Evolutionary conservation across 2,888 invertebrate genomes (phyloP), one percentile per base, ranked within the genome.

Genomic region (Seladonia tumulorum): DNA sequence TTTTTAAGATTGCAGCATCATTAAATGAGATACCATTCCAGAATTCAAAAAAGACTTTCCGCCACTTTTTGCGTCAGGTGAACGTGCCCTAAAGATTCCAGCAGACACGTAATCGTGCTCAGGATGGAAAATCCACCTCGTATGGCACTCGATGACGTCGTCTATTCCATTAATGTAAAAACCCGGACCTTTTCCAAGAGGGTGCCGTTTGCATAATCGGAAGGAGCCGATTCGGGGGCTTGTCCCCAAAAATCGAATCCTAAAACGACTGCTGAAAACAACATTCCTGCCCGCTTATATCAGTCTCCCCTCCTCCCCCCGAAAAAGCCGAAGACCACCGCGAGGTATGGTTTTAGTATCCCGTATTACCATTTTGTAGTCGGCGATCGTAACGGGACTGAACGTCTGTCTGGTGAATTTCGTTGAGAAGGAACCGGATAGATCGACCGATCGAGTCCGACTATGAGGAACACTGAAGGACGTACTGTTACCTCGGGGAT

Each of bases 351-450:
- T 68, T 39, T 85, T 70, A 42, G 63, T 53, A 35, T 72, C 42
- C 53, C 29, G 25, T 16, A 35, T 63, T 63, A 71, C 5, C 49
- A 10, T 60, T 68, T 42, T 35, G 42, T 72, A n/a, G 45, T 35
- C 29, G 5, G 39, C 39, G 71, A 35, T 63, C 39, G 68, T 87
- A 88, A 87, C 87, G 87, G 91, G 85, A 88, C 25, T 68, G 35
- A 47, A 12, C 39, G 53, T 47, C 60, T 77, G 53, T 47, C 60
- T 77, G 47, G 60, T 76, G 82, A 78, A 79, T 76, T 72, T 76
- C 70, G 73, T 39, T 85, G 57, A 7, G 16, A 81, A 82, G 87
- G 79, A 90, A 88, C 85, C 82, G 72, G 84, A 85, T 80, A 80
- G 81, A 88, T 29, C 53, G 22, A 2, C 22, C 22, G 49, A 53